phyloP scores from a whole-genome alignment of 2,797 vertebrate genomes.

The Sphenodon punctatus region DNA sequence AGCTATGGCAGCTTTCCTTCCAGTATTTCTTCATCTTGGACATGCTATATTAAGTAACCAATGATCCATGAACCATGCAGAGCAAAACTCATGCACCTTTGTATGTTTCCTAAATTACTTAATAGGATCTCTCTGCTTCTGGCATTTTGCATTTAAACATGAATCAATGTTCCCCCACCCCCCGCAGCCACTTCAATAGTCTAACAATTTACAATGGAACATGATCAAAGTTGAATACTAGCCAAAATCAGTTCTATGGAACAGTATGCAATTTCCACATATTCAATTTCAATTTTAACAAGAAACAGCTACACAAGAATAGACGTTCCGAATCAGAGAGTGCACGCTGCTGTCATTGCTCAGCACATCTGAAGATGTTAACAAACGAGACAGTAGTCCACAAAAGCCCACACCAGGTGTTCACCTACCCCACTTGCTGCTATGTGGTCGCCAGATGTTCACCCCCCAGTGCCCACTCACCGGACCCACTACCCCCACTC shows the following conservation, averaged over 20 bases:
- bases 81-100: accelerated
- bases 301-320: slow-evolving; percentile 25
- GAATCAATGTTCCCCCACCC: background rate
- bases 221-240: slow-evolving; percentile 17
- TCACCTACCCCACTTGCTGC: too few relatives aligned
- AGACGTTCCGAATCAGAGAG: slow-evolving; percentile 10
- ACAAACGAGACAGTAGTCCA: too few relatives aligned
- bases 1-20: background rate
- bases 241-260: slow-evolving; percentile 1
- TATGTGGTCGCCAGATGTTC: too few relatives aligned
- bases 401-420: too few relatives aligned
- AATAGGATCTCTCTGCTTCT: background rate
- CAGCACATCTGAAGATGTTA: slow-evolving; percentile 24
- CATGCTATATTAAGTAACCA: background rate
- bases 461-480: too few relatives aligned
- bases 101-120: slow-evolving; percentile 10
- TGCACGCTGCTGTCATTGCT: background rate
- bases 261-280: background rate
- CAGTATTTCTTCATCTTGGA: background rate
- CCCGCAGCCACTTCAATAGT: background rate
- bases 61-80: background rate
- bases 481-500: too few relatives aligned
- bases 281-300: slow-evolving; percentile 19
- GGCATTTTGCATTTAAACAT: background rate
- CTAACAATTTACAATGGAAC: slow-evolving; percentile 1